phyloP scores from a whole-genome alignment of 2,113 vertebrate species.

The Orycteropus afer region DNA sequence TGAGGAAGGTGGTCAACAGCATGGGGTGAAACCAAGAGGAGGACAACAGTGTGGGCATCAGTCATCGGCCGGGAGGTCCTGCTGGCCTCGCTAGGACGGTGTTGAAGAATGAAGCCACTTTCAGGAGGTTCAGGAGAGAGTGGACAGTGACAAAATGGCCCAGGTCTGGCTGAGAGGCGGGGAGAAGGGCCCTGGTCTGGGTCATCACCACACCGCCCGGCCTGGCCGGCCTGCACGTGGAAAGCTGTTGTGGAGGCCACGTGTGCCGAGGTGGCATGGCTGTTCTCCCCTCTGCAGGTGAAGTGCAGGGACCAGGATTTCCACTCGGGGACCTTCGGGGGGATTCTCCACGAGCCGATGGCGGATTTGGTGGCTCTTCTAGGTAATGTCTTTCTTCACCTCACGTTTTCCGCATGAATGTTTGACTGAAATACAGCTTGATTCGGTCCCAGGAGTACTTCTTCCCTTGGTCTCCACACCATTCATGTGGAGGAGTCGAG shows the following conservation, averaged over 20 bases:
- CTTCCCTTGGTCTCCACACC: too few relatives aligned
- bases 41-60: accelerated
- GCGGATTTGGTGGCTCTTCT: conserved; percentile 87
- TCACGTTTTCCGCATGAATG: neutral
- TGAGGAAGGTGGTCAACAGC: neutral
- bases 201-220: accelerated
- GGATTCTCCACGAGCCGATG: conserved; percentile 87
- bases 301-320: conserved; percentile 86
- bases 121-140: neutral
- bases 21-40: neutral
- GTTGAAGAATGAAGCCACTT: neutral
- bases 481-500: neutral
- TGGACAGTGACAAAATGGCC: too few relatives aligned
- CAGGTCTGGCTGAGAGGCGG: neutral
- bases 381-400: conserved; percentile 76
- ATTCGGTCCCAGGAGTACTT: neutral
- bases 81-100: accelerated
- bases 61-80: neutral
- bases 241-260: neutral
- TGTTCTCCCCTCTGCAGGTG: conserved; percentile 79
- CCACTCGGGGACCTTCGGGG: conserved; percentile 89
- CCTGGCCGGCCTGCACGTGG: accelerated
- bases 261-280: neutral
- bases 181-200: accelerated
- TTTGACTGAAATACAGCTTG: neutral